A percentile compares a stretch with the other conserved stretches of the same genome.
Conservation (phyloP, 2,888 invertebrate genomes). For the Cheiracanthium punctorium region DNA sequence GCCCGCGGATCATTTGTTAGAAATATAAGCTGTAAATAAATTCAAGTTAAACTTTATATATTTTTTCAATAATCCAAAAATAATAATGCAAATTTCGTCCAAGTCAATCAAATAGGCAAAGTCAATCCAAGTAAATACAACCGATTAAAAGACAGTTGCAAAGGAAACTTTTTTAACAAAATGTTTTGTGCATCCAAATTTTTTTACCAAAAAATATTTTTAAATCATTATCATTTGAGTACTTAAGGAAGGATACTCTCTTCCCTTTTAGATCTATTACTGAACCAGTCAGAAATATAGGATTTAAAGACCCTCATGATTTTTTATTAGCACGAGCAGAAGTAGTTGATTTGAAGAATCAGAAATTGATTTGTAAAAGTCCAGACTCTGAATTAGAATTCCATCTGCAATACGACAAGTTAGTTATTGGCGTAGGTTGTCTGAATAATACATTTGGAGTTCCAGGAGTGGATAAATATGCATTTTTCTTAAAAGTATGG, state of each 20-base stretch:
- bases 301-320: conserved; percentile 75
- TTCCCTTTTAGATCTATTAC: conserved; percentile 76
- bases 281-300: conserved; percentile 76
- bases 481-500: conserved; percentile 77
- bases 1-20: too few relatives aligned
- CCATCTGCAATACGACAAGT: conserved; percentile 75
- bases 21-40: too few relatives aligned
- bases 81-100: too few relatives aligned
- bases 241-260: neutral
- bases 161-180: too few relatives aligned
- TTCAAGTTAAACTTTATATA: too few relatives aligned
- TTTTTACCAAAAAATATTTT: too few relatives aligned
- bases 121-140: too few relatives aligned
- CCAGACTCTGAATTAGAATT: conserved; percentile 73
- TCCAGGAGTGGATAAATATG: conserved; percentile 77
- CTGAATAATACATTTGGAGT: conserved; percentile 77
- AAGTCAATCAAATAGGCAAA: too few relatives aligned
- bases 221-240: too few relatives aligned
- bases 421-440: conserved; percentile 77
- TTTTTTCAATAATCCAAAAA: too few relatives aligned
- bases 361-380: conserved; percentile 74
- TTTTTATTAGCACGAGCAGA: conserved; percentile 76
- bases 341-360: conserved; percentile 73
- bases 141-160: too few relatives aligned
- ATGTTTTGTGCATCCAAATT: too few relatives aligned